phyloP scores from a whole-genome alignment of 1,140 invertebrate genomes.

The Diorhabda elongata region DNA sequence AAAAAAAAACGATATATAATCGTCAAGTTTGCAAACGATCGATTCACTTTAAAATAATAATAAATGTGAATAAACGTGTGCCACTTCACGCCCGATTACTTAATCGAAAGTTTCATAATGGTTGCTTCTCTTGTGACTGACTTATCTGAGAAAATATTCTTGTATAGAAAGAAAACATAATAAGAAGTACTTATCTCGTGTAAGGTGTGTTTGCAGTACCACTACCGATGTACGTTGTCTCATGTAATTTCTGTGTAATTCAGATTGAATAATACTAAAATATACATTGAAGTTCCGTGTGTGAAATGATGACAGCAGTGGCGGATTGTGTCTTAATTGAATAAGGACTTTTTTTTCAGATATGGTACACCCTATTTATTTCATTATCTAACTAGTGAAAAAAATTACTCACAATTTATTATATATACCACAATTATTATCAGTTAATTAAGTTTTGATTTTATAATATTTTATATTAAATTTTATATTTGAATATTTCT shows the following conservation, averaged over 20 bases:
- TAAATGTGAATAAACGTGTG: slow-evolving; percentile 4
- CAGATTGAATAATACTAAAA: background rate
- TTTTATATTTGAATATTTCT: no score
- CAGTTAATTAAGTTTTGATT: no score
- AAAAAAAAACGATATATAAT: no score
- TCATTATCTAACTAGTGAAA: no score
- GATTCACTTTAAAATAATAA: slow-evolving; percentile 1
- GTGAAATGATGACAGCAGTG: background rate
- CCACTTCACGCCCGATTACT: slow-evolving; percentile 17
- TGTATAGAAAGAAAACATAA: background rate
- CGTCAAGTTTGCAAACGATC: background rate
- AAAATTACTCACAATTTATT: no score
- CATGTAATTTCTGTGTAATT: background rate
- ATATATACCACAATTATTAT: no score
- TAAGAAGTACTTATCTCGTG: background rate
- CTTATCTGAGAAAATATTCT: background rate
- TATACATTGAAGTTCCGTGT: background rate
- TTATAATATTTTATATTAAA: no score
- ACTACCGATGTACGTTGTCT: background rate
- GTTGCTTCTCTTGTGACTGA: background rate
- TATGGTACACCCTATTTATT: no score
- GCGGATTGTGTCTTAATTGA: no score
- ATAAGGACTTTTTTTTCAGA: no score
- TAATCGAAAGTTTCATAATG: slow-evolving; percentile 7
- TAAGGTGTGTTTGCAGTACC: background rate